Evolutionary conservation across 2,113 vertebrate genomes (phyloP), one percentile per base, ranked within the genome.

Genomic region (Jaculus jaculus): DNA sequence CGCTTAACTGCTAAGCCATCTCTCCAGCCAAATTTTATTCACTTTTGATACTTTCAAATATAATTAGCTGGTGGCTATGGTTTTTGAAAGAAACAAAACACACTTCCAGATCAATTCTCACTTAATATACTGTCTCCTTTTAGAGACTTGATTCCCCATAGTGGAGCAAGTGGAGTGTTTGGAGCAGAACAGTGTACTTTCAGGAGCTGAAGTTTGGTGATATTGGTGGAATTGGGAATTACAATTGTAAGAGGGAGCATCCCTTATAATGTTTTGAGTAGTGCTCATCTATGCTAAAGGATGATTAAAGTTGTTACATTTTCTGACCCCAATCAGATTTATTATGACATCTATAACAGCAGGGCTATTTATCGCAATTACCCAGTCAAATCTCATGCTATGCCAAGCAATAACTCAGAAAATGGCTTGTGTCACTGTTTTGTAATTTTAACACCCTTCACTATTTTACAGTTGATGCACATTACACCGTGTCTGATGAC

Each of bases 391-490:
- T 94, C 91, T 89, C 42, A 0, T 12, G 91, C 51, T 87, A 75
- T 79, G 95, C 95, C 95, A 95, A 95, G 96, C 21, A 12, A 81
- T 96, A 96, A 91, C 94, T 95, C 88, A 89, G 91, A 87, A 96
- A 92, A 97, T 61, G 96, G 95, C 95, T 94, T 71, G 63, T 95
- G 87, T 84, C 60, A n/a, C 73, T 58, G 30, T 68, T 72, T 73
- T 87, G 97, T 97, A 93, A 92, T 89, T 97, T 97, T 95, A 97
- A 77, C 95, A 91, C 92, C 42, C 87, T 95, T 97, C 87, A 75
- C 93, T 93, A 94, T 89, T 92, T 93, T 92, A 69, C 77, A 94
- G 77, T 72, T 68, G 0, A 72, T 89, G 89, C 39, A 89, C 37
- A 60, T 97, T 79, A 32, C 91, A 84, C n/a, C 37, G 86, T 84